phyloP scores from a whole-genome alignment of 2,113 vertebrate genomes.

The Trochalopteron elliotii region DNA sequence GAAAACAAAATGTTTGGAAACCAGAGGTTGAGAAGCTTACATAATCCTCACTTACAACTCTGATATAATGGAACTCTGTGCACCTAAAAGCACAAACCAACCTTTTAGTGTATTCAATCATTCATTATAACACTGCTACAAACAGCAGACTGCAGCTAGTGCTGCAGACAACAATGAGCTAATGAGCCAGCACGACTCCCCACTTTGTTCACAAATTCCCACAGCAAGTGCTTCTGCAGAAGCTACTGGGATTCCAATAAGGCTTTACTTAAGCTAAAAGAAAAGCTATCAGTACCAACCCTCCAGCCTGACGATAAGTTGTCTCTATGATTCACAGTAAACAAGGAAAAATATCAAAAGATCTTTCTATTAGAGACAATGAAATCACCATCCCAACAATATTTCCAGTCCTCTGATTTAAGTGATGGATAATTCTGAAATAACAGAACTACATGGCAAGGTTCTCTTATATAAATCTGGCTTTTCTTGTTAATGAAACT shows the following conservation, averaged over 20 bases:
- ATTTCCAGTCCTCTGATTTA: background rate
- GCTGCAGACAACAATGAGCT: background rate
- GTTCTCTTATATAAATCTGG: background rate
- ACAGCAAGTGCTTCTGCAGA: background rate
- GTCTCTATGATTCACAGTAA: background rate
- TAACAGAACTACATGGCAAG: background rate
- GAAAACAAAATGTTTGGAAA: background rate
- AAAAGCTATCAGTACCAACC: background rate
- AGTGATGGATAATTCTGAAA: background rate
- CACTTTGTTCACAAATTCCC: background rate
- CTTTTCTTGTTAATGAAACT: background rate
- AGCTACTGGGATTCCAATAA: background rate
- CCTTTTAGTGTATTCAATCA: background rate
- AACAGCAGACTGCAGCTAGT: background rate
- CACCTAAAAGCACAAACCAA: background rate
- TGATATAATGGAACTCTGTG: background rate
- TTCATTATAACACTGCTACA: background rate
- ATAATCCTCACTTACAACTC: background rate
- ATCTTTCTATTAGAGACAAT: background rate
- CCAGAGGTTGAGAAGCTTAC: background rate
- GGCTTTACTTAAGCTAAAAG: background rate
- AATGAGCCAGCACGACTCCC: background rate
- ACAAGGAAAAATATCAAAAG: background rate
- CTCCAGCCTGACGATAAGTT: background rate
- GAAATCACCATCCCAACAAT: background rate